phyloP scores from a whole-genome alignment of 2,797 vertebrate genomes.

The Microchirus variegatus region DNA sequence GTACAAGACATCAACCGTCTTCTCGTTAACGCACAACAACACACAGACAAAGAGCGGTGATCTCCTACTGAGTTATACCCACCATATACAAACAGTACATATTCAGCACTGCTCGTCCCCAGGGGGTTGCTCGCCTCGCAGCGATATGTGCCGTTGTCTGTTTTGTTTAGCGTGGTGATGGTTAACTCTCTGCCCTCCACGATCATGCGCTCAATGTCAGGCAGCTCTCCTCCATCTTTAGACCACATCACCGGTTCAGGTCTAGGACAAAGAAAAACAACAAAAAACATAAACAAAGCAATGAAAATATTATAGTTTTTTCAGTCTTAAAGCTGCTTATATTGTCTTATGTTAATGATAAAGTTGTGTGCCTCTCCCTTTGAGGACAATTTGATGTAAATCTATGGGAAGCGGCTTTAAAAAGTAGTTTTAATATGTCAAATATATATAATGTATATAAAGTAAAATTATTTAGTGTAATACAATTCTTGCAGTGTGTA shows the following conservation, averaged over 20 bases:
- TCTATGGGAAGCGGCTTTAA: too few species aligned
- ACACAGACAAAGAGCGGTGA: conserved; percentile 5
- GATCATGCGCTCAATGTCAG: conserved; percentile 96
- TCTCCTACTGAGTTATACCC: conserved; percentile 71
- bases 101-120: conserved; percentile 94
- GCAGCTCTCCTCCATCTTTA: conserved; percentile 96
- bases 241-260: conserved; percentile 97
- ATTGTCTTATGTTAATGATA: neutral
- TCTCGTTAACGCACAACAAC: neutral
- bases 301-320: neutral
- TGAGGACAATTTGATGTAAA: too few species aligned
- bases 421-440: too few species aligned
- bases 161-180: conserved; percentile 97
- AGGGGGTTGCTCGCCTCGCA: conserved; percentile 97
- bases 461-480: too few species aligned
- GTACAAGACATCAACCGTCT: conserved; percentile 1
- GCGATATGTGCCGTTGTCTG: conserved; percentile 98
- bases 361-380: neutral
- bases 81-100: conserved; percentile 96
- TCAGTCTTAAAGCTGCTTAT: neutral
- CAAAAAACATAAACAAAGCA: neutral
- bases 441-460: too few species aligned
- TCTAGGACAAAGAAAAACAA: conserved; percentile 71
- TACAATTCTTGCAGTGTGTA: too few species aligned
- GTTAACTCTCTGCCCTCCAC: conserved; percentile 94